Evolutionary conservation across 2,888 invertebrate genomes (phyloP).

Genomic region (Ptychoptera albimana): DNA sequence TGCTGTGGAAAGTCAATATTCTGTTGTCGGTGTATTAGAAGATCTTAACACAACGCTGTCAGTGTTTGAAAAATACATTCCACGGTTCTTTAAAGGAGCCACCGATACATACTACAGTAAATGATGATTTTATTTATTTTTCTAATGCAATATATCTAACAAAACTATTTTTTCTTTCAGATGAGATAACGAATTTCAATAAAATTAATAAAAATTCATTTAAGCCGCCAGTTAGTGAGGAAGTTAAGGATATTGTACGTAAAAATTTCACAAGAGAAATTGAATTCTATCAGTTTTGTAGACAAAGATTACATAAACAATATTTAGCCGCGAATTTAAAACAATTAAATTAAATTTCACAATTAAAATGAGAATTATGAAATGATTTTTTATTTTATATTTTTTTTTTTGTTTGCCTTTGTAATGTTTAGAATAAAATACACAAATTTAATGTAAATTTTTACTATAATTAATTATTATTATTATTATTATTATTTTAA

Average conservation of each 20-base stretch:
- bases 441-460: neutral
- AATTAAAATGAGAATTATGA: neutral
- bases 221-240: conserved; percentile 74
- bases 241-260: conserved; percentile 69
- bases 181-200: conserved; percentile 56
- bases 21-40: conserved; percentile 78
- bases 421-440: neutral
- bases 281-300: conserved; percentile 82
- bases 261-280: conserved; percentile 78
- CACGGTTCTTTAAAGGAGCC: conserved; percentile 69
- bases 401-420: neutral
- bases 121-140: conserved; percentile 16
- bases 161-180: conserved; percentile 32
- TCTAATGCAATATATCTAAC: no score
- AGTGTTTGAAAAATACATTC: conserved; percentile 75
- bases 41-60: conserved; percentile 72
- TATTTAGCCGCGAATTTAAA: conserved; percentile 47
- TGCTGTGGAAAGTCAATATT: conserved; percentile 73
- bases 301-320: conserved; percentile 68
- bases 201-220: conserved; percentile 74
- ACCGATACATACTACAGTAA: conserved; percentile 64
- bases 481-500: no score
- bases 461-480: no score
- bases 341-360: neutral
- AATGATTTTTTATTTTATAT: neutral